These are phyloP conservation scores for Drosophila limbata DNA, from an alignment of 2,888 invertebrate species.

Conservation along the genomic window DNA sequence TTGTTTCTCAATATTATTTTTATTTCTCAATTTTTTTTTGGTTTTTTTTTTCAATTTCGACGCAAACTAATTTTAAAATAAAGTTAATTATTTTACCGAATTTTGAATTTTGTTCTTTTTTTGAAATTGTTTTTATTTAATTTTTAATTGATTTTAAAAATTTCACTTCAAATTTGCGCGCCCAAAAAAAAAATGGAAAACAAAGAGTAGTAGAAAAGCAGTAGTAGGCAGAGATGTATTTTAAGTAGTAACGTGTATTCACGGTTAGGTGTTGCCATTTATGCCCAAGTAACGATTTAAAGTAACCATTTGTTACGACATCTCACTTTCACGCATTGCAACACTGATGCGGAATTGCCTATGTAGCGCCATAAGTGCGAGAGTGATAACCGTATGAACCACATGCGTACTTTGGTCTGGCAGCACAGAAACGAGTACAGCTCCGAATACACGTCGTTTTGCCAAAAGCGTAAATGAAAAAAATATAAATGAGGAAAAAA, in stretches of 20 bases:
- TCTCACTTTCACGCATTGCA: constrained; percentile 63
- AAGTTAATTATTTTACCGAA: too few relatives aligned
- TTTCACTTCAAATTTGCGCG: too few relatives aligned
- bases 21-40: too few relatives aligned
- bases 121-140: too few relatives aligned
- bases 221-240: constrained; percentile 66
- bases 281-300: constrained; percentile 49
- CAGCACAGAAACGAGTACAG: constrained; percentile 77
- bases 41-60: too few relatives aligned
- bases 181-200: too few relatives aligned
- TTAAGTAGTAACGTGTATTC: constrained; percentile 50
- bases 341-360: constrained; percentile 45
- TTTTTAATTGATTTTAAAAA: too few relatives aligned
- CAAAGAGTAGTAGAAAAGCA: too few relatives aligned
- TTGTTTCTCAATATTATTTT: too few relatives aligned
- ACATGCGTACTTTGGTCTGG: constrained; percentile 73
- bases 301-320: constrained; percentile 52
- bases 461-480: constrained; percentile 75
- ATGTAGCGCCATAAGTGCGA: constrained; percentile 41
- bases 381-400: constrained; percentile 42
- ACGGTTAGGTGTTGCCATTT: constrained; percentile 50
- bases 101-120: too few relatives aligned
- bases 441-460: constrained; percentile 81
- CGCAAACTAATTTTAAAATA: too few relatives aligned
- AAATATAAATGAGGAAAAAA: constrained; percentile 76